Evolutionary conservation across 2,797 vertebrate genomes (phyloP), one percentile per base, ranked within the genome.

Genomic region (Sylvilagus floridanus): DNA sequence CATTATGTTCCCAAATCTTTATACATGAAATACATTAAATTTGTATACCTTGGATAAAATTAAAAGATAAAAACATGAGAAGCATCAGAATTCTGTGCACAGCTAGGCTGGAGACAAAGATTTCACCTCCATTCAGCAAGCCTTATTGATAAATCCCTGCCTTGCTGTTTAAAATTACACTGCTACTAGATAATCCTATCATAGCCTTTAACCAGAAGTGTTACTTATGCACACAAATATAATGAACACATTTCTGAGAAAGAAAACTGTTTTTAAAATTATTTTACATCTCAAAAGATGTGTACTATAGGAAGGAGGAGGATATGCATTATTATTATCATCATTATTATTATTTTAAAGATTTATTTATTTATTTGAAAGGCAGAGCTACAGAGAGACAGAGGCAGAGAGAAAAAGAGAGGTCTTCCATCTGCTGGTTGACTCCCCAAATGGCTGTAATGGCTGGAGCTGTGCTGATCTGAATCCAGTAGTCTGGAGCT

Each of bases 281-380:
- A 85, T 86, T 72, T 65, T 82, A 16, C 66, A 54, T 95, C 92
- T 95, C 35, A 82, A 83, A 93, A 52, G 26, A 35, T 90, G 32
- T 50, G 2, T 30, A 35, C 65, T 77, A n/a, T 91, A 82, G 79
- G 12, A 73, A 66, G 19, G 3, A 57, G 30, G 12, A 77, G 19
- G 73, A 92, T 75, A 22, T 32, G 50, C 26, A 42, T 68, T 89
- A 32, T 28, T 92, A 37, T 50, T 79, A 42, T 42, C 42, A 42
- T 42, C 42, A 42, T 42, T 42, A 42, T 57, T 57, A 57, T 57
- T 57, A 57, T 57, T 57, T 57, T 16, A 57, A 16, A 57, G 14
- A 57, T 57, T 16, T 57, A 57, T 57, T 4, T 57, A 54, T 54
- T 14, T 57, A 19, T 57, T 42, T 42, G 42, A 42, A 42, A 42